These are phyloP conservation scores for Druon quercuslanigerum DNA, from an alignment of 1,140 invertebrate genomes.

Conservation along the genomic window DNA sequence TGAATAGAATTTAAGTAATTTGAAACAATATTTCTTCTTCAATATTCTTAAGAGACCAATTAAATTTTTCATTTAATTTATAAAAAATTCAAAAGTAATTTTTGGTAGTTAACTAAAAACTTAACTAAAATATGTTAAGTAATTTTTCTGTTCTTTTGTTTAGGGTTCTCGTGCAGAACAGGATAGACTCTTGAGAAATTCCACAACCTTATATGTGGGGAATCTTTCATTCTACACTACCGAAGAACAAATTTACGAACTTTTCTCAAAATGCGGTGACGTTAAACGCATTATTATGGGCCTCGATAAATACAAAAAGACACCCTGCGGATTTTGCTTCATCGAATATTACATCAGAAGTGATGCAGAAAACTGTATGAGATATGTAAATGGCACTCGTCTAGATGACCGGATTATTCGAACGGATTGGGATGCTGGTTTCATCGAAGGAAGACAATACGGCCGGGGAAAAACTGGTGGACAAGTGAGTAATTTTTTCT, in stretches of 20 bases:
- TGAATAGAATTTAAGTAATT: too few species aligned
- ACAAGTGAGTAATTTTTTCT: conserved; percentile 81
- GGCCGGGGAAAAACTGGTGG: conserved; percentile 99
- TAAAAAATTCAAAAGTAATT: too few species aligned
- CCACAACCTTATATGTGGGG: conserved; percentile 95
- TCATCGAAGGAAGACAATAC: conserved; percentile 98
- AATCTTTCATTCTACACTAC: conserved; percentile 99
- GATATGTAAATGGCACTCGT: conserved; percentile 97
- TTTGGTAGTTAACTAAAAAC: neutral
- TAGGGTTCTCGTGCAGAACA: conserved; percentile 95
- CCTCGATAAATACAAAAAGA: conserved; percentile 98
- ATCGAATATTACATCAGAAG: conserved; percentile 95
- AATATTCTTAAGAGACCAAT: too few species aligned
- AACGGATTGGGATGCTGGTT: conserved; percentile 99
- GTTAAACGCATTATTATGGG: conserved; percentile 98
- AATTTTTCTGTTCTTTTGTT: too few species aligned
- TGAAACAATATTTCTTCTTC: too few species aligned
- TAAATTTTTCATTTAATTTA: too few species aligned
- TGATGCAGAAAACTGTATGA: conserved; percentile 96
- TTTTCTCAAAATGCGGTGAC: conserved; percentile 97
- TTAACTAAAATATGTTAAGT: conserved; percentile 56
- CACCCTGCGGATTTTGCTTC: conserved; percentile 99
- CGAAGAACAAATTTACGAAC: conserved; percentile 99
- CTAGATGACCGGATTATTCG: conserved; percentile 98
- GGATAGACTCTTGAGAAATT: conserved; percentile 85